Percentiles rank a stretch among this genome's conserved stretches.
phyloP scores from a whole-genome alignment of 2,888 invertebrate species.

The Patella pellucida region DNA sequence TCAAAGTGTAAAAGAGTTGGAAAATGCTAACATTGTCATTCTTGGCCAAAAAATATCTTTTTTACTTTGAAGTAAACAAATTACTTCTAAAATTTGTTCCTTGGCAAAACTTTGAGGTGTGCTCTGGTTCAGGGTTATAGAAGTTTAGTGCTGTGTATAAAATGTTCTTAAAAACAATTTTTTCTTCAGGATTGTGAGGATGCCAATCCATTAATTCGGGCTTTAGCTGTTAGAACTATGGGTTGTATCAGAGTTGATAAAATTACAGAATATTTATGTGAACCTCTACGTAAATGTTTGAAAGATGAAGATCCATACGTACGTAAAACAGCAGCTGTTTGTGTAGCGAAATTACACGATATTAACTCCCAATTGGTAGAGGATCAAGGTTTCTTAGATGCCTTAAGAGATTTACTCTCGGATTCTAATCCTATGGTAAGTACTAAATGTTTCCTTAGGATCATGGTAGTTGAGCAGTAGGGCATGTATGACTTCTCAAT shows the following conservation, averaged over 20 bases:
- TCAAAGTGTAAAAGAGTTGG: too few species aligned
- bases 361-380: constrained; percentile 84
- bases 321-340: constrained; percentile 98
- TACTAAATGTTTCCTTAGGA: neutral
- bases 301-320: constrained; percentile 73
- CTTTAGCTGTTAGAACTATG: constrained; percentile 98
- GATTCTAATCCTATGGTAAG: constrained; percentile 98
- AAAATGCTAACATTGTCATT: too few species aligned
- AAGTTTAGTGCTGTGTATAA: too few species aligned
- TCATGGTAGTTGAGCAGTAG: neutral
- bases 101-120: too few species aligned
- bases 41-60: too few species aligned
- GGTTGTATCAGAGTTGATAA: constrained; percentile 99
- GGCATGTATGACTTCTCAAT: neutral
- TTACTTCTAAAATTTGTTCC: too few species aligned
- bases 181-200: constrained; percentile 94
- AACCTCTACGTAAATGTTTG: constrained; percentile 87
- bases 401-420: constrained; percentile 94
- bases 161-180: too few species aligned
- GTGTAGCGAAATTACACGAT: constrained; percentile 98
- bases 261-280: constrained; percentile 99
- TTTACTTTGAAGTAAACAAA: too few species aligned
- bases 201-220: constrained; percentile 97
- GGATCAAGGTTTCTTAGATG: constrained; percentile 96
- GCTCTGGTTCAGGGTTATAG: too few species aligned